Evolutionary conservation across 2,113 vertebrate species (phyloP), one percentile per base, ranked within the genome.

Genomic region (Platysternon megacephalum): DNA sequence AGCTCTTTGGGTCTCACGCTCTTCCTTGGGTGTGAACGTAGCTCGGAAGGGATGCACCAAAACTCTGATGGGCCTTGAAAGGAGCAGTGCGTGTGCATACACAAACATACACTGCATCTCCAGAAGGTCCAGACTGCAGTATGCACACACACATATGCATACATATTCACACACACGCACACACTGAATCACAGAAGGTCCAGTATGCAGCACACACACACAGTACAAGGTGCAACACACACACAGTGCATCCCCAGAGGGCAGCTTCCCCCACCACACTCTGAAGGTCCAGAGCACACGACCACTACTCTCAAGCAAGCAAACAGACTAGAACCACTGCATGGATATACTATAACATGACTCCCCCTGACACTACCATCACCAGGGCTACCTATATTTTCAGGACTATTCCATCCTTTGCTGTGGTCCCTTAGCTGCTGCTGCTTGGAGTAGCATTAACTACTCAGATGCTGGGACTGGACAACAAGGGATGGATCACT

Each of bases 91-190:
- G 19, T 39, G 80, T 44, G 80, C 0, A 0, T 35, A 35, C 5
- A 24, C 74, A 5, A 35, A 17, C 81, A 22, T 58, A 1, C 26
- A 0, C 2, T 8, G 24, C 53, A 68, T 49, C 5, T 5, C 82
- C 42, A 0, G 0, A 21, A 74, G 29, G 22, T 0, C 12, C 1
- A 0, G 61, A 74, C 10, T 44, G 72, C 11, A 44, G 42, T 13
- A 24, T 12, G 24, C 39, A 26, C 11, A 11, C 39, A 39, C 39
- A 44, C 39, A 26, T 4, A 12, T 14, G 74, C 39, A 78, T 26
- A 28, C 6, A 14, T 39, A 11, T 72, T 72, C 65, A 16, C 29
- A 9, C 61, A n/a, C 35, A n/a, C 4, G 11, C 35, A 39, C 22
- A 39, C 19, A 72, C 19, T 68, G 65, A n/a, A 72, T 22, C n/a